These are phyloP conservation scores for Aleiodes testaceus DNA, from an alignment of 2,888 invertebrate genomes.

Conservation along the genomic window DNA sequence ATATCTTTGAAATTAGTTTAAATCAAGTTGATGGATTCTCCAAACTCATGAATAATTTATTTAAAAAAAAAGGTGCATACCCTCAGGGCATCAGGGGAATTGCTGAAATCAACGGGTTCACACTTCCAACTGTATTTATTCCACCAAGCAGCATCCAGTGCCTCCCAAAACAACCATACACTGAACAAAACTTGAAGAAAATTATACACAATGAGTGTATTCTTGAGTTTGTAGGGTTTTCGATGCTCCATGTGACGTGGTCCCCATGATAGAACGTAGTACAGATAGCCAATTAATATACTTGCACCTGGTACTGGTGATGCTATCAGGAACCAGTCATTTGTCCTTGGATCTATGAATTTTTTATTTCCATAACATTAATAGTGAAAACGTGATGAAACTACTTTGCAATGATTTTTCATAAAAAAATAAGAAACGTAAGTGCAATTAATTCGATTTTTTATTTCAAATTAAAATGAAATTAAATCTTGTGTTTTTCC, in stretches of 20 bases:
- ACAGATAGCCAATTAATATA: constrained; percentile 81
- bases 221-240: constrained; percentile 87
- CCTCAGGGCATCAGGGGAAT: constrained; percentile 83
- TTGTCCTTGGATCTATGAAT: constrained; percentile 78
- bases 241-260: constrained; percentile 91
- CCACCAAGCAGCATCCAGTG: constrained; percentile 85
- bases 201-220: constrained; percentile 88
- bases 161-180: constrained; percentile 86
- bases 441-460: too few relatives aligned
- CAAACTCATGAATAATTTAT: background rate
- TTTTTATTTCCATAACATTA: too few relatives aligned
- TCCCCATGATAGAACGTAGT: constrained; percentile 85
- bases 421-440: too few relatives aligned
- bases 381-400: too few relatives aligned
- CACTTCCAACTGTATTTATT: constrained; percentile 91
- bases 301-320: constrained; percentile 81
- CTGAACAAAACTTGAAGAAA: constrained; percentile 90
- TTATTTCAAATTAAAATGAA: background rate
- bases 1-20: too few relatives aligned
- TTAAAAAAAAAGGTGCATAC: constrained; percentile 73
- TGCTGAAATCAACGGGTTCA: constrained; percentile 91
- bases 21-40: too few relatives aligned
- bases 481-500: too few relatives aligned
- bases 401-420: too few relatives aligned
- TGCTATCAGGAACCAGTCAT: constrained; percentile 83